These are phyloP conservation scores for Epinephelus moara DNA, from an alignment of 2,113 vertebrate species.

Conservation along the genomic window DNA sequence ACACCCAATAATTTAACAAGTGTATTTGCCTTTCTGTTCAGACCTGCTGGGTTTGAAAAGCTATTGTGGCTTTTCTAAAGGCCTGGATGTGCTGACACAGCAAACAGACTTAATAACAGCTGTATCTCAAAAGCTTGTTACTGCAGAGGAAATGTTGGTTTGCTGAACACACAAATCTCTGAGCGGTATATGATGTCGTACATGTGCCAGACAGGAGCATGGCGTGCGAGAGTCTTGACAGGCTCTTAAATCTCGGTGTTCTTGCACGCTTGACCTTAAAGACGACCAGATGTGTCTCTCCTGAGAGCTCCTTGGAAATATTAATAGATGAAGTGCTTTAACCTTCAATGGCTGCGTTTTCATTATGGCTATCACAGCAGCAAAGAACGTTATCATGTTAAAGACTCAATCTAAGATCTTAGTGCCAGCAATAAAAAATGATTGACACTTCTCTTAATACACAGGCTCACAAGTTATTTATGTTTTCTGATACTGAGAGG, in stretches of 20 bases:
- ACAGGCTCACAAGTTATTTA: neutral
- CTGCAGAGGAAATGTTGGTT: conserved; percentile 34
- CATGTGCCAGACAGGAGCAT: conserved; percentile 13
- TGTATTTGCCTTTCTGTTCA: conserved; percentile 8
- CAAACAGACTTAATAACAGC: conserved; percentile 43
- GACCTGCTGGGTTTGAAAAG: conserved; percentile 41
- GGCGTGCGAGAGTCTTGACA: conserved; percentile 12
- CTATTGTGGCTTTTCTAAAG: conserved; percentile 13
- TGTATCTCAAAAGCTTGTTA: conserved; percentile 55
- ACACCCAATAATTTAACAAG: conserved; percentile 22
- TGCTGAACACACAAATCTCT: neutral
- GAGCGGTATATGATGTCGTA: conserved; percentile 12
- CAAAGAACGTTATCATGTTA: neutral
- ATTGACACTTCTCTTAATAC: neutral
- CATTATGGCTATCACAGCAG: conserved; percentile 11
- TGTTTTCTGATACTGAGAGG: neutral
- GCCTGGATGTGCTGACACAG: conserved; percentile 37
- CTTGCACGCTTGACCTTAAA: conserved; percentile 15
- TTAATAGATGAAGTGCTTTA: conserved; percentile 30
- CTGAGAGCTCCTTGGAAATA: conserved; percentile 25
- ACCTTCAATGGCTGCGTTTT: conserved; percentile 29
- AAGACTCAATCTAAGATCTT: neutral
- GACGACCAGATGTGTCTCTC: conserved; percentile 21
- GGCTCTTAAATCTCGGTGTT: conserved; percentile 42
- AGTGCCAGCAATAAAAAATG: neutral